Base-by-base conservation (phyloP, 2,113 vertebrate species). In the Bos javanicus region DNA sequence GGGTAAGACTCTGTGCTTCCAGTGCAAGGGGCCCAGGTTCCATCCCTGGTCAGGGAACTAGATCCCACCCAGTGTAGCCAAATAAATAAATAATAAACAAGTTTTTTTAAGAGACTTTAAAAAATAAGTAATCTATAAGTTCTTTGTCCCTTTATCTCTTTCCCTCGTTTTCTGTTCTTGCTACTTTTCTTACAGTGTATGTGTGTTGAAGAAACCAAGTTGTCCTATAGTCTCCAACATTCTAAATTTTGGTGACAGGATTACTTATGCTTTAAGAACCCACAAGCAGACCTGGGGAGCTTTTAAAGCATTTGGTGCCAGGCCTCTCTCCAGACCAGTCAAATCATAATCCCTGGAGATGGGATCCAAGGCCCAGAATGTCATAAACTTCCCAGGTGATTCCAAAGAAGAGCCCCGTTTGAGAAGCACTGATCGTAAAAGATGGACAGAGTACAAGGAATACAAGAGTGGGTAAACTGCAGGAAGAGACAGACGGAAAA, bases 351-450 rank as follows among this genome's bases (percentile, higher is more conserved):
- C 67, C 59, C 87, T n/a, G 28, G 39, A 71, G 76, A n/a, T 71
- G 60, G 36, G 39, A 54, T 48, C 54, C 59, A 82, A 46, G 7
- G 43, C 39, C 62, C 52, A 33, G 2, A 19, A 25, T 0, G 5
- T 14, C 80, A n/a, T 52, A 52, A 76, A 57, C 76, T 85, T 50
- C 26, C 80, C 64, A 43, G 54, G 80, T 54, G 80, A 50, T 39
- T 52, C 33, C 21, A 25, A 2, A 48, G 78, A 17, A 7, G 23
- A 9, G 60, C 78, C 26, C 17, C 1, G 0, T 43, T 25, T n/a
- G n/a, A 90, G 87, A 90, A 46, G 8, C 52, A 5, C 43, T 23
- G 25, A 59, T 19, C 43, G n/a, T 8, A 5, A 26, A 36, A 36
- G 64, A 48, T 12, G 23, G 15, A n/a, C 81, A 7, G 19, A 28